Evolutionary conservation across 2,113 vertebrate species (phyloP).

Genomic region (Rousettus leschenaultii): DNA sequence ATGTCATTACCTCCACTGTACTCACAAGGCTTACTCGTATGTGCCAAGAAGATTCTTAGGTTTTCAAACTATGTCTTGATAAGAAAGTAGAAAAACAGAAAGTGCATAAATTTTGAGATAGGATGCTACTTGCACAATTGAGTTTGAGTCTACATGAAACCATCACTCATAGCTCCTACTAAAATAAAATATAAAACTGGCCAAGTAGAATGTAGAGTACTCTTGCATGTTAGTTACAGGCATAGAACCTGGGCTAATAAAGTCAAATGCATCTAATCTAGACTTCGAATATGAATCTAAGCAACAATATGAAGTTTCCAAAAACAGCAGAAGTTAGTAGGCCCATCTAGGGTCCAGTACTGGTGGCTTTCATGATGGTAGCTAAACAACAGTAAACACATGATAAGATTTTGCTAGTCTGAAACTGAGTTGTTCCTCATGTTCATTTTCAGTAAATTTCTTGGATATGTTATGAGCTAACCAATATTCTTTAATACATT

Average conservation of each 20-base stretch:
- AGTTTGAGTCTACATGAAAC: neutral
- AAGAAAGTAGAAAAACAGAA: neutral
- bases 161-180: neutral
- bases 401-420: neutral
- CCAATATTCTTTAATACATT: neutral
- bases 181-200: neutral
- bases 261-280: neutral
- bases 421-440: neutral
- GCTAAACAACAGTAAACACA: neutral
- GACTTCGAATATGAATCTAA: neutral
- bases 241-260: neutral
- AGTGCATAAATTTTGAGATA: neutral
- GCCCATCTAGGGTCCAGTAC: neutral
- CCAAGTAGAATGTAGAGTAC: neutral
- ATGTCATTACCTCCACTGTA: neutral
- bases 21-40: neutral
- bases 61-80: neutral
- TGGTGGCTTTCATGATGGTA: neutral
- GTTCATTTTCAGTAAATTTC: neutral
- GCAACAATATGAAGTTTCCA: neutral
- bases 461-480: neutral
- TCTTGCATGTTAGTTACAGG: neutral
- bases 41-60: neutral
- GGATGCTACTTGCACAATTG: neutral
- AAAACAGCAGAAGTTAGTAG: neutral